phyloP scores from a whole-genome alignment of 2,113 vertebrate genomes.

The Sinocyclocheilus maitianheensis region DNA sequence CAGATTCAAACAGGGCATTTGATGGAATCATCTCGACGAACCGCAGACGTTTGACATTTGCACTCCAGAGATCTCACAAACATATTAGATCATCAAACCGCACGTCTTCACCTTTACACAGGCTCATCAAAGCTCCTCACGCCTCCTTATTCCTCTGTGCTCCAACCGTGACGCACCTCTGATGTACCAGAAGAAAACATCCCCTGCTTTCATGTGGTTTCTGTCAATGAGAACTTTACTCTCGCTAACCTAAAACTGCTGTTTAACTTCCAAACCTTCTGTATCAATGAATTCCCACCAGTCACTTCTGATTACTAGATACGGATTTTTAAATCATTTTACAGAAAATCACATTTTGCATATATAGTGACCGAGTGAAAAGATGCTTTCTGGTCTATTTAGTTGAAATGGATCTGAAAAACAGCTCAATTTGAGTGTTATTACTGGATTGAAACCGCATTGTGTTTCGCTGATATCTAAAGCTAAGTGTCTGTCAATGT shows the following conservation, averaged over 20 bases:
- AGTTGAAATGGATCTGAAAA: too few relatives aligned
- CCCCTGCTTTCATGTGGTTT: conserved; percentile 9
- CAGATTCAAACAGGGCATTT: background rate
- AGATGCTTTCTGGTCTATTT: too few relatives aligned
- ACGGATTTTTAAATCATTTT: too few relatives aligned
- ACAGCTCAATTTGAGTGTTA: too few relatives aligned
- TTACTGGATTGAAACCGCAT: too few relatives aligned
- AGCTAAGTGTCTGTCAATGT: too few relatives aligned
- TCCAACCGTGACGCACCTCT: background rate
- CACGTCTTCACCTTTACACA: conserved; percentile 19
- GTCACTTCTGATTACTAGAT: background rate
- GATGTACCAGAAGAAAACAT: background rate
- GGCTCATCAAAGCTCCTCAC: background rate
- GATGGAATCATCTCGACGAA: background rate
- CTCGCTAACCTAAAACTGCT: background rate
- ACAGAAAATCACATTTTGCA: too few relatives aligned
- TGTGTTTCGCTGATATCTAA: too few relatives aligned
- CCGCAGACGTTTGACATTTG: conserved; percentile 9
- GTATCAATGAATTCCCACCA: too few relatives aligned
- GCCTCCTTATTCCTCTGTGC: background rate
- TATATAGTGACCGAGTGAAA: too few relatives aligned
- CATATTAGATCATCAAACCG: background rate
- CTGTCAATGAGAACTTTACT: background rate
- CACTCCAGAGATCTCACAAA: background rate
- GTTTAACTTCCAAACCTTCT: background rate